A percentile compares a stretch with the other conserved stretches of the same genome.
Conservation (phyloP, 2,113 vertebrate genomes). For the Hylia prasina region DNA sequence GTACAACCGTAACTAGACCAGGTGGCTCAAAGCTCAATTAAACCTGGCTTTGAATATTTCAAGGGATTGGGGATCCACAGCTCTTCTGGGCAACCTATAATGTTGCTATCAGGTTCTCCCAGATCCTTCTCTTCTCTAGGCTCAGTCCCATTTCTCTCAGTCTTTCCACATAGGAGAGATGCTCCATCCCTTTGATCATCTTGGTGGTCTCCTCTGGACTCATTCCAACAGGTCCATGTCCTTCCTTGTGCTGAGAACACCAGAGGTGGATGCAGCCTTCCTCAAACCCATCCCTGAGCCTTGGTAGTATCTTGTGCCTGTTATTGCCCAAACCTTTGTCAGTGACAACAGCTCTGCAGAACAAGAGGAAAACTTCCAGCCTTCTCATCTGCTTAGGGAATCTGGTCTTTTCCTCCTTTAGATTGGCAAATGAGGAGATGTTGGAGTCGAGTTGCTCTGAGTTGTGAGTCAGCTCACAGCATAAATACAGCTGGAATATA, state of each 20-base stretch:
- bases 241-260: neutral
- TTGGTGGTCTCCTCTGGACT: neutral
- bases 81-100: neutral
- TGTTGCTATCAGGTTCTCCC: neutral
- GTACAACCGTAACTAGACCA: neutral
- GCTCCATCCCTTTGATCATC: neutral
- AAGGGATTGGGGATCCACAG: neutral
- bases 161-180: neutral
- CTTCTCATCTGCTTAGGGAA: neutral
- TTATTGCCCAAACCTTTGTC: neutral
- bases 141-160: neutral
- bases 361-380: neutral
- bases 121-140: neutral
- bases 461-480: constrained; percentile 21
- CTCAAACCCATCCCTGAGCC: neutral
- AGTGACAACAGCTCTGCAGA: neutral
- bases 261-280: neutral
- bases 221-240: neutral
- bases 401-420: neutral
- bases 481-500: constrained; percentile 53
- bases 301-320: neutral
- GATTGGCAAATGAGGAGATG: neutral
- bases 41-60: neutral
- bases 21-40: neutral
- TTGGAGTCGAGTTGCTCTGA: neutral